Evolutionary conservation across 2,888 invertebrate genomes (phyloP).

Genomic region (Anthophora plumipes): DNA sequence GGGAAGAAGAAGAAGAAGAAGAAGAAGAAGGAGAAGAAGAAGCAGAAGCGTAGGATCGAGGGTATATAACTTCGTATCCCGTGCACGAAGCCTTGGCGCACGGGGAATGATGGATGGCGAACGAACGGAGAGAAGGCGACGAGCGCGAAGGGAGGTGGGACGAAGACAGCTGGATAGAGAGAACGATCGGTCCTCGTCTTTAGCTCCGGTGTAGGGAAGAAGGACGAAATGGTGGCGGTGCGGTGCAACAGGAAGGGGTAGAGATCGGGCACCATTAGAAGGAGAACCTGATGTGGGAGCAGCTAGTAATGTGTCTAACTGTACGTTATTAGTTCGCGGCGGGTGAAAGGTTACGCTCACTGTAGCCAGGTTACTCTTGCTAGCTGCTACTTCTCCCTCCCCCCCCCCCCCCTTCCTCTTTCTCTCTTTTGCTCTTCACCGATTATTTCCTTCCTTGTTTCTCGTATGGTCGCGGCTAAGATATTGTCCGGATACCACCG

Average conservation of each 20-base stretch:
- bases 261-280: slow-evolving; percentile 72
- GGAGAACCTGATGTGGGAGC: slow-evolving; percentile 71
- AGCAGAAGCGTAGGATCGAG: slow-evolving; percentile 48
- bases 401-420: too few relatives aligned
- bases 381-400: slow-evolving; percentile 29
- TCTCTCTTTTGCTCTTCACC: neutral
- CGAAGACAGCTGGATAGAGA: slow-evolving; percentile 1
- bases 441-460: slow-evolving; percentile 36
- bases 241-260: slow-evolving; percentile 18
- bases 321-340: slow-evolving; percentile 76
- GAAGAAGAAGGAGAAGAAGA: slow-evolving; percentile 22
- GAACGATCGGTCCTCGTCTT: slow-evolving; percentile 18
- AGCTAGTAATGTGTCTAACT: slow-evolving; percentile 75
- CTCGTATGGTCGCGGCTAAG: slow-evolving; percentile 64
- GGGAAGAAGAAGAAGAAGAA: slow-evolving; percentile 25
- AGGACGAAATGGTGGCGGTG: slow-evolving; percentile 37
- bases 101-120: slow-evolving; percentile 74
- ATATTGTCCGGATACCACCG: slow-evolving; percentile 77
- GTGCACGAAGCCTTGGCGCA: slow-evolving; percentile 65
- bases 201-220: slow-evolving; percentile 13
- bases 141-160: slow-evolving; percentile 9
- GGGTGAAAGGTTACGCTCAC: slow-evolving; percentile 78
- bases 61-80: slow-evolving; percentile 67
- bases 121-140: slow-evolving; percentile 41
- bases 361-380: slow-evolving; percentile 60